Percentiles rank a stretch among this genome's conserved stretches.
phyloP scores from a whole-genome alignment of 2,888 invertebrate species.

The Dryadula phaetusa region DNA sequence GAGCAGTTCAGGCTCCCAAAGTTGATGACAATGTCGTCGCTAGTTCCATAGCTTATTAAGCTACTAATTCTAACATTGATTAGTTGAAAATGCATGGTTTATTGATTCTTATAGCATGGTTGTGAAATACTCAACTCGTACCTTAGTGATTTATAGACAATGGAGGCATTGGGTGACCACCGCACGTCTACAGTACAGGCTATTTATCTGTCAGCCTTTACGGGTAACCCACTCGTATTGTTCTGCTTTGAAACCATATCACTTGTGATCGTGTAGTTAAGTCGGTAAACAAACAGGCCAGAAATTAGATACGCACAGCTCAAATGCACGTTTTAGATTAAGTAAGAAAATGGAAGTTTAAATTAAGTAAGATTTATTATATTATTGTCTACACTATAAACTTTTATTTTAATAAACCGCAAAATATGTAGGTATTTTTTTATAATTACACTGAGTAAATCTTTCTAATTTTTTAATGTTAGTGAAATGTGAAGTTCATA shows the following conservation, averaged over 20 bases:
- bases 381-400: too few species aligned
- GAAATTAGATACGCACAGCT: not conserved
- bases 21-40: too few species aligned
- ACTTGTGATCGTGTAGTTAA: conserved; percentile 8
- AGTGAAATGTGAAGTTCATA: too few species aligned
- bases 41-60: too few species aligned
- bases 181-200: conserved; percentile 23
- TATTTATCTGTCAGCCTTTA: conserved; percentile 35
- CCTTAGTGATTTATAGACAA: conserved; percentile 36
- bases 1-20: too few species aligned
- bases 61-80: not conserved
- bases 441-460: too few species aligned
- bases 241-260: conserved; percentile 14
- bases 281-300: not conserved
- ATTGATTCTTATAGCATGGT: not conserved
- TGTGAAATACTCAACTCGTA: conserved; percentile 8
- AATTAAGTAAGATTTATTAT: not conserved
- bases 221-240: conserved; percentile 30
- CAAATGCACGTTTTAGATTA: not conserved
- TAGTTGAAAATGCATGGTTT: not conserved
- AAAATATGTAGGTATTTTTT: too few species aligned
- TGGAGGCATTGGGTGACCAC: conserved; percentile 31
- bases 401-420: too few species aligned
- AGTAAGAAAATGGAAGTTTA: not conserved
- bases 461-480: too few species aligned